These are phyloP conservation scores for Scrobipalpa costella DNA, from an alignment of 2,888 invertebrate species.

Conservation along the genomic window DNA sequence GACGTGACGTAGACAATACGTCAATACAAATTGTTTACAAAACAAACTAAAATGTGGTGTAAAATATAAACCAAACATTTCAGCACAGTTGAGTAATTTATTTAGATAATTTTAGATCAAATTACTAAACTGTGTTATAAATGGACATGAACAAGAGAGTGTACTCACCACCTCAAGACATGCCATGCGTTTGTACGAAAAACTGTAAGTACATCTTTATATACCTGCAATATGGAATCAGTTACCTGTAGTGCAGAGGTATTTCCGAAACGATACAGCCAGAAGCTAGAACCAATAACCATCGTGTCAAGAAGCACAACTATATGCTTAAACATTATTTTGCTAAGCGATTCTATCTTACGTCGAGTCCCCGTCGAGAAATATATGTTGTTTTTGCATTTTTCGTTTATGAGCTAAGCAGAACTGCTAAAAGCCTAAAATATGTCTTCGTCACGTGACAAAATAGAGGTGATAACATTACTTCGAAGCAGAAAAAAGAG, in stretches of 20 bases:
- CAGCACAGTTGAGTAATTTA: neutral
- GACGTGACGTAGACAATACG: neutral
- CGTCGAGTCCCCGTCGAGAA: no score
- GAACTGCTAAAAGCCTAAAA: no score
- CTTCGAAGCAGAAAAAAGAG: no score
- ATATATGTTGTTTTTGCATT: no score
- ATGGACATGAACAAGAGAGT: neutral
- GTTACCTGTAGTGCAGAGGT: neutral
- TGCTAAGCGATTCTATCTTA: no score
- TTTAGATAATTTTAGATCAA: neutral
- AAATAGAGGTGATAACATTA: no score
- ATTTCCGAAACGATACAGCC: no score
- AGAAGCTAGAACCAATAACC: no score
- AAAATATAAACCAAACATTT: neutral
- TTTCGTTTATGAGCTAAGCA: no score
- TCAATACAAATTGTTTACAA: neutral
- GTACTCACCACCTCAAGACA: neutral
- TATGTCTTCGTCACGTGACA: no score
- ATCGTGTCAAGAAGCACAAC: no score
- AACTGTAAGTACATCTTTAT: neutral
- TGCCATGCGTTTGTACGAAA: neutral
- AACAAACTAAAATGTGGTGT: neutral
- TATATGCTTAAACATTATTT: no score
- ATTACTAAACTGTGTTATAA: neutral
- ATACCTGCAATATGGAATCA: neutral